phyloP scores from a whole-genome alignment of 2,888 invertebrate species.

The Galeopsomyia nigrocyanea region DNA sequence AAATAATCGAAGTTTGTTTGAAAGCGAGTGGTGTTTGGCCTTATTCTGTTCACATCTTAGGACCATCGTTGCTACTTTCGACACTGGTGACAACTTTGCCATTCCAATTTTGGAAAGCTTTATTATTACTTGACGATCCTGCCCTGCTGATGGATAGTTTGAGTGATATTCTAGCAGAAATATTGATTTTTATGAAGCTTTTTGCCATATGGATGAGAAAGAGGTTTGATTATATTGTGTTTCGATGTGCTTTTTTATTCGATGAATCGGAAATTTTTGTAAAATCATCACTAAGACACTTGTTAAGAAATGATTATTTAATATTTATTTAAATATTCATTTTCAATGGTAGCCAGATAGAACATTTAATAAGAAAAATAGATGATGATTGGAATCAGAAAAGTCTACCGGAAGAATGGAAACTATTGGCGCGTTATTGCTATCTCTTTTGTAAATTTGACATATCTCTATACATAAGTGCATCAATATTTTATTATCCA shows the following conservation, averaged over 20 bases:
- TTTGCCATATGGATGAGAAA: conserved; percentile 23
- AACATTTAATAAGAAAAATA: conserved; percentile 20
- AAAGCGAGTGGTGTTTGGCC: conserved; percentile 33
- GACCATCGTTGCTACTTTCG: conserved; percentile 1
- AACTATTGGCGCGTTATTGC: conserved; percentile 23
- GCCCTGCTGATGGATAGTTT: conserved; percentile 32
- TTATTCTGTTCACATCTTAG: conserved; percentile 3
- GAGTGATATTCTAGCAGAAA: conserved; percentile 22
- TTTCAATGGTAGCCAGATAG: conserved; percentile 8
- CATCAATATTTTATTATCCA: conserved; percentile 33
- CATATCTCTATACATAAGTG: conserved; percentile 15
- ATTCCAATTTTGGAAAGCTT: conserved; percentile 25
- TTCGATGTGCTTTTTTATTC: neutral
- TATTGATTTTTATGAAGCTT: conserved; percentile 22
- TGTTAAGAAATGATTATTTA: neutral
- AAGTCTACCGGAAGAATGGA: conserved; percentile 27
- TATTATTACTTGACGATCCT: conserved; percentile 11
- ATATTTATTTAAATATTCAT: neutral
- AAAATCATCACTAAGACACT: neutral
- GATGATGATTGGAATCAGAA: conserved; percentile 23
- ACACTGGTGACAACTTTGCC: conserved; percentile 23
- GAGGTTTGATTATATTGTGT: conserved; percentile 8
- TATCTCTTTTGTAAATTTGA: conserved; percentile 32
- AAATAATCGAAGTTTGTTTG: neutral
- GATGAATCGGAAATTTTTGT: no score